Conservation (phyloP, 2,113 vertebrate genomes). For the Circaetus cinerascens region DNA sequence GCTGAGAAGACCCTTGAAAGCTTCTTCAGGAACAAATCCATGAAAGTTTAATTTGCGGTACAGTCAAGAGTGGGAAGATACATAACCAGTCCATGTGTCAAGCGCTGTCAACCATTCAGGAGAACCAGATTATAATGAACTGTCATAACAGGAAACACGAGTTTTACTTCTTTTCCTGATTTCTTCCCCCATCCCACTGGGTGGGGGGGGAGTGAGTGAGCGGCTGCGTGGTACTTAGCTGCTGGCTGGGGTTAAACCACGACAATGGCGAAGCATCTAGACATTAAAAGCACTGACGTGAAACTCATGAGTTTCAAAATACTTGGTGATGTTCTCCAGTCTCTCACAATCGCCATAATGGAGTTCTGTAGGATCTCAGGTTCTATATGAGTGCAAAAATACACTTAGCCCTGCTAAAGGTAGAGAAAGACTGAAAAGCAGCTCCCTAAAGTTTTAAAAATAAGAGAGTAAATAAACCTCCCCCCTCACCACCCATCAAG, state of each 20-base stretch:
- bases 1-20: background rate
- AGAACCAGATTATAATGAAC: background rate
- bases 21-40: background rate
- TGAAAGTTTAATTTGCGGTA: background rate
- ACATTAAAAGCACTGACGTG: background rate
- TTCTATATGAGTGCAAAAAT: background rate
- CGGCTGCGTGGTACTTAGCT: too few relatives aligned
- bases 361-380: background rate
- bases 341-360: background rate
- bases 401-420: background rate
- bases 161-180: too few relatives aligned
- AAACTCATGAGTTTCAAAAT: background rate
- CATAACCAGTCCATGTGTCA: background rate
- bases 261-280: background rate
- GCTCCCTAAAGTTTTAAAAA: background rate
- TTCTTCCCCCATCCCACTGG: too few relatives aligned
- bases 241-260: too few relatives aligned
- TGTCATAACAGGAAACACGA: background rate
- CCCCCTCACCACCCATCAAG: background rate
- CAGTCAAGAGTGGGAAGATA: background rate
- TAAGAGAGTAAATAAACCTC: background rate
- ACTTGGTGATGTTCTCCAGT: background rate
- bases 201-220: too few relatives aligned
- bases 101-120: background rate
- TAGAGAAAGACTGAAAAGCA: background rate